These are phyloP conservation scores for Macquaria ambigua DNA, from an alignment of 2,113 vertebrate species.

Conservation along the genomic window DNA sequence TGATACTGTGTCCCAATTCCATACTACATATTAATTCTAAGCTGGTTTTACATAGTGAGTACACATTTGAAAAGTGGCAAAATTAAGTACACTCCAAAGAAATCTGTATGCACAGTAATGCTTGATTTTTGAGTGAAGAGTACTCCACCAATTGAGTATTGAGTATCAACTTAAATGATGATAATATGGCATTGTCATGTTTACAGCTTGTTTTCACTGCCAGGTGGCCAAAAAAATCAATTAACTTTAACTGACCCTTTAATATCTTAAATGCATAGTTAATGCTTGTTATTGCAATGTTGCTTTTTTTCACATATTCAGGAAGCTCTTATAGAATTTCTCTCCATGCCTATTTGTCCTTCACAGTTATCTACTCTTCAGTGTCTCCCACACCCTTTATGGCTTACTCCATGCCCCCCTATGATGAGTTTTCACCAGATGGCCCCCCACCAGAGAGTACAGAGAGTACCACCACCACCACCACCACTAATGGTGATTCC, in stretches of 20 bases:
- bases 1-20: background rate
- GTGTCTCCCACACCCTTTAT: background rate
- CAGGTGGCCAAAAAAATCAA: background rate
- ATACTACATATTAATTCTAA: background rate
- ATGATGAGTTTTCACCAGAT: background rate
- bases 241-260: background rate
- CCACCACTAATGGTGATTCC: conserved; percentile 81
- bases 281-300: background rate
- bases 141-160: background rate
- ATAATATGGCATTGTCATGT: background rate
- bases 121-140: background rate
- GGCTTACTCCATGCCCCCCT: background rate
- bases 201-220: background rate
- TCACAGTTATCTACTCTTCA: conserved; percentile 44
- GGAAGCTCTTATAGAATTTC: background rate
- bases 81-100: background rate
- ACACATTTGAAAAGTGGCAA: background rate
- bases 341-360: conserved; percentile 17
- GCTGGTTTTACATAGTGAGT: too few relatives aligned
- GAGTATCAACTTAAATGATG: background rate
- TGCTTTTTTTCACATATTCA: conserved; percentile 9
- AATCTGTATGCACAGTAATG: background rate
- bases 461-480: conserved; percentile 76
- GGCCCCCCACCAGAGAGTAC: conserved; percentile 42
- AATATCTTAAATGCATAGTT: background rate